Percentiles rank a stretch among this genome's conserved stretches.
Conservation (phyloP, 2,113 vertebrate genomes). For the Cyanistes caeruleus region DNA sequence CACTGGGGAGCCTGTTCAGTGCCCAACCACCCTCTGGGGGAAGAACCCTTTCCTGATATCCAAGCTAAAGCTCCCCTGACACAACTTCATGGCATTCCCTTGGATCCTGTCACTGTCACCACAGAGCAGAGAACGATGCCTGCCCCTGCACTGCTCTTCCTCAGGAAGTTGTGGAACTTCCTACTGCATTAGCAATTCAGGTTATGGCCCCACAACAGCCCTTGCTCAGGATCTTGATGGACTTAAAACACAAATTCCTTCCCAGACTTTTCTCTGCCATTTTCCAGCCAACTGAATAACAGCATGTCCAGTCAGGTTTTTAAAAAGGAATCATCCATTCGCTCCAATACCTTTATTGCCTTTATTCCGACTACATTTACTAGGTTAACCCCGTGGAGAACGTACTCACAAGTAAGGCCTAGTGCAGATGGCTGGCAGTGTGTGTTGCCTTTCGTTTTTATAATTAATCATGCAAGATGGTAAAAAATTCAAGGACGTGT, state of each 20-base stretch:
- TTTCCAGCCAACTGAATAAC: neutral
- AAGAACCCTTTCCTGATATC: neutral
- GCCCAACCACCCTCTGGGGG: neutral
- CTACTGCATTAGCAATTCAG: neutral
- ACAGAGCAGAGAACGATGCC: neutral
- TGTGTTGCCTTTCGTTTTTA: neutral
- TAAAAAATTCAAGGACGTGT: neutral
- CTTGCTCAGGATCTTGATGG: fast-evolving
- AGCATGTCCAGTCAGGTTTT: neutral
- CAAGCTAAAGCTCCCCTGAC: neutral
- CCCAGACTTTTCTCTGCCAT: neutral
- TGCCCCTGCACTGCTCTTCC: neutral
- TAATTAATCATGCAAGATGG: neutral
- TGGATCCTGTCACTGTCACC: fast-evolving
- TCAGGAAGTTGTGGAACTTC: neutral
- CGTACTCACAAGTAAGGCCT: neutral
- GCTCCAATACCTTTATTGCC: neutral
- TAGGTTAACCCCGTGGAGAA: neutral
- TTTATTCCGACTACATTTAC: neutral
- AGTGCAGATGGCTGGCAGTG: neutral
- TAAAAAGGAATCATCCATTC: neutral
- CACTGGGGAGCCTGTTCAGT: neutral
- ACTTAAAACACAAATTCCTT: neutral
- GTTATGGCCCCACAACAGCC: neutral
- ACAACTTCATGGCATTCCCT: neutral